These are phyloP conservation scores for Coelinius sp. DNA, from an alignment of 2,888 invertebrate species.

Conservation along the genomic window DNA sequence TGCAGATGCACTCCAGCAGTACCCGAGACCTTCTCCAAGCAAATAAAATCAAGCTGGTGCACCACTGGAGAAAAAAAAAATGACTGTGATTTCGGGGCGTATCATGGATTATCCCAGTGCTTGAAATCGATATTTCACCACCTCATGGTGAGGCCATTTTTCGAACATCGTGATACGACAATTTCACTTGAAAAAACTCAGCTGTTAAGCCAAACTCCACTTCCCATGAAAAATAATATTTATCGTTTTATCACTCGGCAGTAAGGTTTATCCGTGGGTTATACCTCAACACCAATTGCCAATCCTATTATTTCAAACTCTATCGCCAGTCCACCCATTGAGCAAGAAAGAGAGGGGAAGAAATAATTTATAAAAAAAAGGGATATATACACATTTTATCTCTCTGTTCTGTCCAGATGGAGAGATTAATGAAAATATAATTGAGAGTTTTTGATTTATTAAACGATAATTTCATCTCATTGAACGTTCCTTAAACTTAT, in stretches of 20 bases:
- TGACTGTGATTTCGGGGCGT: not conserved
- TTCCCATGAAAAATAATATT: constrained; percentile 35
- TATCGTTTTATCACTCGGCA: constrained; percentile 34
- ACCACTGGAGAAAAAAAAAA: not conserved
- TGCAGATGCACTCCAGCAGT: not conserved
- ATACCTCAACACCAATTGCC: constrained; percentile 25
- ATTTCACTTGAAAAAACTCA: constrained; percentile 22
- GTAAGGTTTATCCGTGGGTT: constrained; percentile 22
- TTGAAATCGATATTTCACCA: constrained; percentile 45
- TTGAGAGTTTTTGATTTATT: too few relatives aligned
- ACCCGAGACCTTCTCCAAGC: not conserved
- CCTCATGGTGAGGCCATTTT: constrained; percentile 30
- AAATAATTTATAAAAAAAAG: constrained; percentile 4
- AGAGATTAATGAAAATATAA: too few relatives aligned
- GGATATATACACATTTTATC: not conserved
- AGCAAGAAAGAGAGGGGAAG: not conserved
- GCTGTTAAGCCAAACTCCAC: constrained; percentile 19
- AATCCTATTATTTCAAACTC: constrained; percentile 1
- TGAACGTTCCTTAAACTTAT: not conserved
- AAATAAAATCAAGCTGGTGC: not conserved
- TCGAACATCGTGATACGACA: constrained; percentile 15
- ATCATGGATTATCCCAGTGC: constrained; percentile 37
- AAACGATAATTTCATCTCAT: too few relatives aligned
- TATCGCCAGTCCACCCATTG: not conserved
- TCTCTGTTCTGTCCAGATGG: too few relatives aligned